phyloP scores from a whole-genome alignment of 2,797 vertebrate genomes.

The Galago senegalensis region DNA sequence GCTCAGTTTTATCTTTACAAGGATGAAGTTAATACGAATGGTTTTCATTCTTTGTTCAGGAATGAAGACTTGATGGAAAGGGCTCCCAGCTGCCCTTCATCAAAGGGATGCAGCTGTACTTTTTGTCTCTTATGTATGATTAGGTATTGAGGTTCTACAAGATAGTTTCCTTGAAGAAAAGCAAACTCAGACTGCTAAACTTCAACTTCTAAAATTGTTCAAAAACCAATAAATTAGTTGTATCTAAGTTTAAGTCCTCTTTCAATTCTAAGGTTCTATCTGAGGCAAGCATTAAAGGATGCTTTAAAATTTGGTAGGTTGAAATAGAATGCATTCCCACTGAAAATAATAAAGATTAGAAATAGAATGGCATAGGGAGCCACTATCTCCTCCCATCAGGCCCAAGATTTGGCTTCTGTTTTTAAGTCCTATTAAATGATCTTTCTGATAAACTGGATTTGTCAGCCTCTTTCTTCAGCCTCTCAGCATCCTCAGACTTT shows the following conservation, averaged over 20 bases:
- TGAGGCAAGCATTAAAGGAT: conserved; percentile 10
- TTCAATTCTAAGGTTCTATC: conserved; percentile 13
- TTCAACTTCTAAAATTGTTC: conserved; percentile 16
- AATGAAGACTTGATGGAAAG: not conserved
- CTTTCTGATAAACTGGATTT: not conserved
- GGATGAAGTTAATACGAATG: not conserved
- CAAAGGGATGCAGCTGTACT: not conserved
- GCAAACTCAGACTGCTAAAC: conserved; percentile 25
- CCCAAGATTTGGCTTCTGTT: not conserved
- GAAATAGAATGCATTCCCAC: not conserved
- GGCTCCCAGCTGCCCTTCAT: not conserved
- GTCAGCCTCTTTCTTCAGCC: not conserved
- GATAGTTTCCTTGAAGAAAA: conserved; percentile 44
- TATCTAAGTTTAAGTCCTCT: not conserved
- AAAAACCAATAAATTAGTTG: conserved; percentile 42
- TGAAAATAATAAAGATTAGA: conserved; percentile 15
- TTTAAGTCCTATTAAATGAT: not conserved
- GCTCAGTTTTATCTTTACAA: conserved; percentile 7
- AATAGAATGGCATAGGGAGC: not conserved
- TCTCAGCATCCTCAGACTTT: not conserved
- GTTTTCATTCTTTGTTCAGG: conserved; percentile 16
- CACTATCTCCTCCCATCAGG: not conserved
- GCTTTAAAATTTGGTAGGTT: not conserved
- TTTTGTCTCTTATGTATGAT: not conserved
- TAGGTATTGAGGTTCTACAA: not conserved